Conservation (phyloP, 2,797 vertebrate genomes). For the Eurystomus glaucurus region DNA sequence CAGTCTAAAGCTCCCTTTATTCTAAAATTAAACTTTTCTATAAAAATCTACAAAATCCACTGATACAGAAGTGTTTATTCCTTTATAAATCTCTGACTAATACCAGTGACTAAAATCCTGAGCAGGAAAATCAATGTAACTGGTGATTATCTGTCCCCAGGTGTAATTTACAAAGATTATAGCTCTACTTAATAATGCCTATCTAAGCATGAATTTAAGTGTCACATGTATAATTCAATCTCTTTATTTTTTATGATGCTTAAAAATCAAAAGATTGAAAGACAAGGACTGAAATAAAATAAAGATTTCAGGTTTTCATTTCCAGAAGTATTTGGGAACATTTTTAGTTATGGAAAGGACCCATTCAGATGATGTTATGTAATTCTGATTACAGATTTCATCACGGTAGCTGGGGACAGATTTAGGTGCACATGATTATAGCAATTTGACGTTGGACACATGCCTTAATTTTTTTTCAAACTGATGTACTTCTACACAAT, state of each 20-base stretch:
- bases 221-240: neutral
- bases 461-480: constrained; percentile 4
- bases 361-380: neutral
- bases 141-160: constrained; percentile 18
- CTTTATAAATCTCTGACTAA: constrained; percentile 32
- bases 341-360: constrained; percentile 2
- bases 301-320: neutral
- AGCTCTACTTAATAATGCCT: neutral
- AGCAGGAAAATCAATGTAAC: neutral
- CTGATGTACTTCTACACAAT: neutral
- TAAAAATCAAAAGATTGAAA: constrained; percentile 9
- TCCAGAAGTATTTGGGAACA: constrained; percentile 16
- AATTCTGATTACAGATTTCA: constrained; percentile 34
- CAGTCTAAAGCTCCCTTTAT: neutral
- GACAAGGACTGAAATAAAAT: neutral
- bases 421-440: neutral
- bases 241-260: neutral
- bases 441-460: neutral
- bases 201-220: neutral
- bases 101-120: constrained; percentile 19
- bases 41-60: constrained; percentile 22
- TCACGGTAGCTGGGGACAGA: neutral
- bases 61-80: neutral
- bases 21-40: neutral
- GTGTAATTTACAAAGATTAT: constrained; percentile 38